Evolutionary conservation across 1,140 invertebrate genomes (phyloP).

Genomic region (Drosophila hydei): DNA sequence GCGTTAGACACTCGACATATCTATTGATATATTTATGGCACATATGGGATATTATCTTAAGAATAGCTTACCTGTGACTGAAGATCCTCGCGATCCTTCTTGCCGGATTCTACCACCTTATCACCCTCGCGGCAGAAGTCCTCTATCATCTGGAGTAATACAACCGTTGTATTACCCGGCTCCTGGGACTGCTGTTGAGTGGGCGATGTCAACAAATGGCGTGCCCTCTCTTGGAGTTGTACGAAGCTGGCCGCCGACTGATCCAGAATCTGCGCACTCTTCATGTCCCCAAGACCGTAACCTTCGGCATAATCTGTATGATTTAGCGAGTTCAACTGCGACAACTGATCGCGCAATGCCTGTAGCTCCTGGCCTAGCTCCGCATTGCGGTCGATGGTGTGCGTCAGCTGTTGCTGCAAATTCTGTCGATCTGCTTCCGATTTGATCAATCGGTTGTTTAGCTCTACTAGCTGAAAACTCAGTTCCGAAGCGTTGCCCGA

Average conservation of each 20-base stretch:
- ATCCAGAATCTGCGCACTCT: conserved; percentile 51
- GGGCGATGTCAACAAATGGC: conserved; percentile 83
- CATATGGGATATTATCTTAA: neutral
- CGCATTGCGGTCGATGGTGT: conserved; percentile 85
- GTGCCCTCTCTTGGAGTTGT: conserved; percentile 84
- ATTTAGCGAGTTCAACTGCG: conserved; percentile 79
- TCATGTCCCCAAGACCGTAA: conserved; percentile 74
- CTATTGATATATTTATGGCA: neutral
- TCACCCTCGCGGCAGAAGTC: conserved; percentile 87
- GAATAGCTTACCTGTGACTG: conserved; percentile 87
- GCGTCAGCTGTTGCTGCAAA: conserved; percentile 85
- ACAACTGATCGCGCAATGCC: conserved; percentile 85
- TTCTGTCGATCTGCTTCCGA: conserved; percentile 85
- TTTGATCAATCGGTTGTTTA: conserved; percentile 84
- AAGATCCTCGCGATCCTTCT: conserved; percentile 88
- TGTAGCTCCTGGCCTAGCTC: conserved; percentile 85
- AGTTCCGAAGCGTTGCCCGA: conserved; percentile 73
- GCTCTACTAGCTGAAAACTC: conserved; percentile 82
- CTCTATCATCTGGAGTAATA: conserved; percentile 86
- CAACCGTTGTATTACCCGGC: conserved; percentile 83
- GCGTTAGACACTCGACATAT: conserved; percentile 57
- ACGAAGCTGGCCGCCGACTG: conserved; percentile 73
- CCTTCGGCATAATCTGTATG: conserved; percentile 88
- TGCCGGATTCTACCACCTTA: conserved; percentile 87
- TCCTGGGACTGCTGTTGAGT: conserved; percentile 75